phyloP scores from a whole-genome alignment of 2,797 vertebrate species.

The Manis crassicaudata region DNA sequence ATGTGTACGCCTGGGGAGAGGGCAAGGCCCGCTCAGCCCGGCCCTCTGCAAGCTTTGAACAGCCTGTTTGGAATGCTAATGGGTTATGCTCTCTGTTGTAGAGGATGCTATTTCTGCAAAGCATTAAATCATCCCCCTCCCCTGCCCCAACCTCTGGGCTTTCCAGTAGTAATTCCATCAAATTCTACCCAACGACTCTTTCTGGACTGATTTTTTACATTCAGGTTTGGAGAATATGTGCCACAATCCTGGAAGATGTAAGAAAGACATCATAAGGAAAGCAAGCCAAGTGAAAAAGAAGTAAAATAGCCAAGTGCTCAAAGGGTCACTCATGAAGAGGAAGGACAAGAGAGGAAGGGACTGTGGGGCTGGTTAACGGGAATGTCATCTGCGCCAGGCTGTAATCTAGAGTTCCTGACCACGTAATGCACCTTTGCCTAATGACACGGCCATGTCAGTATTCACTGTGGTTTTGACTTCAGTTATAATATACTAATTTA shows the following conservation, averaged over 20 bases:
- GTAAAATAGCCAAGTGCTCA: background rate
- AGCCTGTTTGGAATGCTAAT: slow-evolving; percentile 76
- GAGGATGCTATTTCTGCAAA: slow-evolving; percentile 55
- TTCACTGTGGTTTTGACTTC: slow-evolving; percentile 67
- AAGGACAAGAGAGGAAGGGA: background rate
- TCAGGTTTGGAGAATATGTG: slow-evolving; percentile 23
- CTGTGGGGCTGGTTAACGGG: background rate
- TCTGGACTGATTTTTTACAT: slow-evolving; percentile 54
- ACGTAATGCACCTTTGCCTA: background rate
- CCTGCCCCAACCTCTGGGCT: background rate
- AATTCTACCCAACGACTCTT: slow-evolving; percentile 34
- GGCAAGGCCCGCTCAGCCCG: slow-evolving; percentile 8
- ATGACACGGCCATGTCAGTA: slow-evolving; percentile 50
- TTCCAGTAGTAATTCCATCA: slow-evolving; percentile 47
- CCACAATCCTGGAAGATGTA: background rate
- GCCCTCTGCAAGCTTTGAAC: slow-evolving; percentile 59
- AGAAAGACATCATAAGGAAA: slow-evolving; percentile 3
- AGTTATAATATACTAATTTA: slow-evolving; percentile 63
- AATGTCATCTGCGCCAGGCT: background rate
- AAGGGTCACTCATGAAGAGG: background rate
- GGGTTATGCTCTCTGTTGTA: slow-evolving; percentile 54
- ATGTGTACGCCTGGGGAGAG: slow-evolving; percentile 38
- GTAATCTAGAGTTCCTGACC: background rate
- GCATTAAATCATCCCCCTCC: slow-evolving; percentile 5
- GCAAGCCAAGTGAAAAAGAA: slow-evolving; percentile 4